Percentiles rank a stretch among this genome's conserved stretches.
phyloP scores from a whole-genome alignment of 92 coral and sea anemone species.

The Paragorgia papillata region DNA sequence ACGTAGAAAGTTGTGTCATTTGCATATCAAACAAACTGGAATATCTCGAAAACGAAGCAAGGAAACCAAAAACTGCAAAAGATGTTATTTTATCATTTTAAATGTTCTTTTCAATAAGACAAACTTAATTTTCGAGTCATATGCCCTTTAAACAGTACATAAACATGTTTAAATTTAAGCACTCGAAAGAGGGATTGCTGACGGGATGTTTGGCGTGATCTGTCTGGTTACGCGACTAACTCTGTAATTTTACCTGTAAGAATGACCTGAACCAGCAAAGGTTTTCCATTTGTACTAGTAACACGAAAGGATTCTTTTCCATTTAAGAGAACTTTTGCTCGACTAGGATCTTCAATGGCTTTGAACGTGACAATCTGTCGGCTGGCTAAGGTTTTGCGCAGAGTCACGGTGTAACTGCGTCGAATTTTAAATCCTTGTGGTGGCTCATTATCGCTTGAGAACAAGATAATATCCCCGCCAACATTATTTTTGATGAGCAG shows the following conservation, averaged over 20 bases:
- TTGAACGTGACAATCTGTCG: slow-evolving; percentile 53
- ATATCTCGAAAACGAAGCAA: too few relatives aligned
- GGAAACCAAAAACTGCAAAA: too few relatives aligned
- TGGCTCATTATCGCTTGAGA: slow-evolving; percentile 74
- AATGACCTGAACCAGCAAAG: slow-evolving; percentile 54
- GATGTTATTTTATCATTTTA: too few relatives aligned
- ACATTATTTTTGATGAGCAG: slow-evolving; percentile 66
- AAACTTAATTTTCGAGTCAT: too few relatives aligned
- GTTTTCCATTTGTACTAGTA: slow-evolving; percentile 63
- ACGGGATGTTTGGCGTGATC: too few relatives aligned
- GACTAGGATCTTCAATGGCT: slow-evolving; percentile 64
- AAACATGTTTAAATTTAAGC: too few relatives aligned
- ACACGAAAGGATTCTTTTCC: slow-evolving; percentile 66
- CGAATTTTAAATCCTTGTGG: slow-evolving; percentile 73
- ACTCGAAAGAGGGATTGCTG: too few relatives aligned
- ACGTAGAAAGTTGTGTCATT: too few relatives aligned
- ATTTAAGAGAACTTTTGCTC: slow-evolving; percentile 63
- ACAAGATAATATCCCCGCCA: slow-evolving; percentile 59
- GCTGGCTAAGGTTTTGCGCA: slow-evolving; percentile 62
- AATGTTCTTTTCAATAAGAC: too few relatives aligned
- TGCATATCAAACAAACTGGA: too few relatives aligned
- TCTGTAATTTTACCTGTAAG: slow-evolving; percentile 70
- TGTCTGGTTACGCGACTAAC: too few relatives aligned
- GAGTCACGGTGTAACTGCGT: slow-evolving; percentile 41
- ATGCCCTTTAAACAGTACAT: too few relatives aligned